A percentile compares a stretch with the other conserved stretches of the same genome.
Evolutionary conservation across 2,113 vertebrate species (phyloP).

Genomic region (Procavia capensis): DNA sequence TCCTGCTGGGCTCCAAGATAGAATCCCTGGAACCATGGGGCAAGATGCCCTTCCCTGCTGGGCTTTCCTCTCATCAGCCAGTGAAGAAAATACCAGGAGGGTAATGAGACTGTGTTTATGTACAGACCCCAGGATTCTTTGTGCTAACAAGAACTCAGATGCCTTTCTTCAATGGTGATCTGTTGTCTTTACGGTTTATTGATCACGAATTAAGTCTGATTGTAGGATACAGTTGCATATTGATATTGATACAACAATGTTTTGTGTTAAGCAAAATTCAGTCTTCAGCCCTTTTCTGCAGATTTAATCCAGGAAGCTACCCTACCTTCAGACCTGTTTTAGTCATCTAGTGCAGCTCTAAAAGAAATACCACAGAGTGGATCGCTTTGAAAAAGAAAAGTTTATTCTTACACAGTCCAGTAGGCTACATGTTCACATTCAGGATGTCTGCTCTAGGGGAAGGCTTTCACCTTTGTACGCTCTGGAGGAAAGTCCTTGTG

Average conservation of each 20-base stretch:
- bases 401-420: no score
- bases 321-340: slow-evolving; percentile 64
- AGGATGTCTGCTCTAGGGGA: no score
- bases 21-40: neutral
- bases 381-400: no score
- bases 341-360: no score
- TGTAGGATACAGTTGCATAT: slow-evolving; percentile 1
- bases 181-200: slow-evolving; percentile 38
- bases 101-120: neutral
- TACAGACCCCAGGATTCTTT: neutral
- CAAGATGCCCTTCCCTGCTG: neutral
- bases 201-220: slow-evolving; percentile 49
- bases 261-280: slow-evolving; percentile 40
- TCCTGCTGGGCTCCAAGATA: neutral
- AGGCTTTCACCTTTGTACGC: no score
- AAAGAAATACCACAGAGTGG: no score
- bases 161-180: neutral
- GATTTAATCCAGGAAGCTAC: slow-evolving; percentile 52
- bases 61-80: neutral
- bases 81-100: neutral
- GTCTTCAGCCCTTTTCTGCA: neutral
- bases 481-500: no score
- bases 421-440: no score
- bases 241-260: slow-evolving; percentile 9
- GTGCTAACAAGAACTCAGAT: neutral